Base-by-base conservation (phyloP, 1,140 invertebrate genomes). In the Fopius arisanus region DNA sequence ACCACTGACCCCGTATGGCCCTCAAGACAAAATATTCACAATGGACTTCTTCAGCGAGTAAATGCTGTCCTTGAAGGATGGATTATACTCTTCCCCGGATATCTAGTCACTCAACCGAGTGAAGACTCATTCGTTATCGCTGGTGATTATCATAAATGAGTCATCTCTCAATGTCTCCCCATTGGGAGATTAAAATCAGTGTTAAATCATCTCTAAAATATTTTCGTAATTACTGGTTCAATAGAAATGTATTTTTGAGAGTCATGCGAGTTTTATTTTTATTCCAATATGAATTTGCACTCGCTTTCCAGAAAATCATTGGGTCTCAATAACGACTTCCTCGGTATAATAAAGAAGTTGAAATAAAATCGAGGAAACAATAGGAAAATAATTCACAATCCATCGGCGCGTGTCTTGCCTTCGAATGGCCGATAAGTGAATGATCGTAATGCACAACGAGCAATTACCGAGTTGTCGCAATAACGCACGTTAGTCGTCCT, bases 1-100 rank as follows among this genome's bases (percentile, higher is more conserved):
- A 3, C 95, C 95, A 3, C 82, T 93, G 31, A 89, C 89, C 0
- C 89, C 90, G 2, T 96, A 96, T 82, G 84, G 80, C 4, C 78
- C 81, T 0, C 82, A 83, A 73, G 94, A 95, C 88, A 88, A 88
- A 72, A 91, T 92, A 2, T 94, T 92, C 82, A 84, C 88, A 29
- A 79, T 72, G n/a, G 87, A 87, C 4, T 84, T 83, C 75, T 77
- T 86, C n/a, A 59, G 59, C 19, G 19, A 9, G 16, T 70, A 21
- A 73, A 12, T 59, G 23, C 23, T 59, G 23, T 59, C 54, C 54
- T 59, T 23, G 54, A 3, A 6, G 5, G 16, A 65, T 40, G 7
- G 12, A 51, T 66, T 66, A 66, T 66, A 7, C n/a, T n/a, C n/a
- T n/a, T 67, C 66, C 16, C 37, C 37, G 37, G 66, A 67, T 26